Conservation (phyloP, 2,113 vertebrate species). For the Ageneiosus marmoratus region DNA sequence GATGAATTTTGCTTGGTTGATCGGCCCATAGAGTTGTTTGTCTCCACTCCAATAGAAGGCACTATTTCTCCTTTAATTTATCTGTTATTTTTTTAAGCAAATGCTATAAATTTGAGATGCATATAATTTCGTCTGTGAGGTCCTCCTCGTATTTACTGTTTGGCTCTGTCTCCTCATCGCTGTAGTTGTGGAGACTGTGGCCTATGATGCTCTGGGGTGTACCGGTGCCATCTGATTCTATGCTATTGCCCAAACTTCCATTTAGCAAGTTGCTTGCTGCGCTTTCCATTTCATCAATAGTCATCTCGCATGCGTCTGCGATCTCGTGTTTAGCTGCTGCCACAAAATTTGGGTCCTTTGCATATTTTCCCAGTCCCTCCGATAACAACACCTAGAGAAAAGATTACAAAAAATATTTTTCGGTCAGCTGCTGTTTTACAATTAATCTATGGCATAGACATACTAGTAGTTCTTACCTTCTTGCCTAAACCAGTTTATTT, state of each 20-base stretch:
- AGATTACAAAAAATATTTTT: background rate
- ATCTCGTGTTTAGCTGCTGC: slow-evolving; percentile 90
- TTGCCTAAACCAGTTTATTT: background rate
- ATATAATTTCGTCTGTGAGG: slow-evolving; percentile 95
- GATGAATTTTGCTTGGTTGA: slow-evolving; percentile 49
- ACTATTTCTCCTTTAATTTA: slow-evolving; percentile 62
- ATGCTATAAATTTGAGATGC: slow-evolving; percentile 93
- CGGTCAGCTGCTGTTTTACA: background rate
- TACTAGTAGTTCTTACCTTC: background rate
- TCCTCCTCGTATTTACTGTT: slow-evolving; percentile 87
- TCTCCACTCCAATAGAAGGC: slow-evolving; percentile 72
- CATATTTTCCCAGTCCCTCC: slow-evolving; percentile 90
- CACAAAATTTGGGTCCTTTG: slow-evolving; percentile 94
- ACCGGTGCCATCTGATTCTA: slow-evolving; percentile 49
- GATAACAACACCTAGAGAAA: slow-evolving; percentile 88
- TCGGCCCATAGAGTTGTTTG: slow-evolving; percentile 74
- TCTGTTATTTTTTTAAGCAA: slow-evolving; percentile 49
- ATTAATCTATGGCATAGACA: background rate
- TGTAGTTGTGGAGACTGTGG: slow-evolving; percentile 85
- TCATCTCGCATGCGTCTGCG: slow-evolving; percentile 94
- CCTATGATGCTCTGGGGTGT: slow-evolving; percentile 73
- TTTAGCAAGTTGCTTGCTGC: slow-evolving; percentile 92
- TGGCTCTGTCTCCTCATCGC: slow-evolving; percentile 85
- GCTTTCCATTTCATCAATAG: slow-evolving; percentile 98
- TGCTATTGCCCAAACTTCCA: slow-evolving; percentile 69